Evolutionary conservation across 1,140 invertebrate genomes (phyloP), one percentile per base, ranked within the genome.

Genomic region (Samia ricini): DNA sequence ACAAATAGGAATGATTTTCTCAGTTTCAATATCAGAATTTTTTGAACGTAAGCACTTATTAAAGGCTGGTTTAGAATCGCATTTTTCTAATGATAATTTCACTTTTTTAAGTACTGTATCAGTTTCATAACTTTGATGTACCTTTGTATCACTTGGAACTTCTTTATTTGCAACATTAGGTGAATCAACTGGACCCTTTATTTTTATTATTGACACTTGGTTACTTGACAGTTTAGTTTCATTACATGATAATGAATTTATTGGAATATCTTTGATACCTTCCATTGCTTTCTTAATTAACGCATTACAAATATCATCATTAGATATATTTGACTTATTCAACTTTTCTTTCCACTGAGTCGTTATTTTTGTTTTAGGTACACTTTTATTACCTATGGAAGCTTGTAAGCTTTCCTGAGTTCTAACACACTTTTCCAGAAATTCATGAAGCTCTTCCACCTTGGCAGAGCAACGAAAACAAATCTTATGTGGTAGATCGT

Each of bases 401-500:
- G 69, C 79, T 0, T 68, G 69, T 42, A 91, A 68, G 61, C 61
- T 86, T 48, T 81, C 69, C 71, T 91, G 90, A 10, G 84, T 89
- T 69, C 77, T 81, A 54, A 86, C 68, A 81, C 90, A 91, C 72
- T 85, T 91, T 60, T 89, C 77, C 56, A 87, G 70, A 79, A 91
- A 91, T 62, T 91, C 89, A 82, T 89, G 65, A 5, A 91, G 69
- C 61, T 91, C 90, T 61, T 89, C 83, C 22, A 91, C 76, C 74
- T 91, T 91, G 18, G 90, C 88, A 36, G 90, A 91, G 66, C 90
- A 91, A 24, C 89, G 66, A 63, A 89, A 91, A 68, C 90, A 91
- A 48, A 91, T 89, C 76, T 89, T 91, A 62, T 91, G 88, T 19
- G 90, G 88, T 10, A 91, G 69, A 55, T 89, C 83, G 77, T 91